Conservation (phyloP, 2,113 vertebrate genomes). For the Cygnus buccinator region DNA sequence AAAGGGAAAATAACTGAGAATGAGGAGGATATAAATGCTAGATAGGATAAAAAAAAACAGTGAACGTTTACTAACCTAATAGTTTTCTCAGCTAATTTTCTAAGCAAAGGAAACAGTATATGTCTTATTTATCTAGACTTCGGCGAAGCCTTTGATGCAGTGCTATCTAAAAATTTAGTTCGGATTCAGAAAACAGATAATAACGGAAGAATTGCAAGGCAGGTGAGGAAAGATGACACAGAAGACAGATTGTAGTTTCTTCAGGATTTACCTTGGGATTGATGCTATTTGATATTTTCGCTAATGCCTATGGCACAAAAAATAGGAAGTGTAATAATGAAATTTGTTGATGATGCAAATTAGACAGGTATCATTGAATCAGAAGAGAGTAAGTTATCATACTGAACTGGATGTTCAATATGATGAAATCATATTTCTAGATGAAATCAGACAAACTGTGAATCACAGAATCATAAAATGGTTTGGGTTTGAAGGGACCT, state of each 20-base stretch:
- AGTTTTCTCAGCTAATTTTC: not conserved
- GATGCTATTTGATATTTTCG: not conserved
- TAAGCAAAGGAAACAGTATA: not conserved
- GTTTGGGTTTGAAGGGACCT: too few relatives aligned
- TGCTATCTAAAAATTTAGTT: not conserved
- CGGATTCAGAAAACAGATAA: not conserved
- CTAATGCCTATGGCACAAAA: not conserved
- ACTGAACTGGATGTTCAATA: not conserved
- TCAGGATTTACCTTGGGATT: not conserved
- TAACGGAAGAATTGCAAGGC: not conserved
- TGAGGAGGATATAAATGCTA: not conserved
- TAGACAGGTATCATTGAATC: not conserved
- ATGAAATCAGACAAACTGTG: too few relatives aligned
- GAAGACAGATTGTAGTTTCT: not conserved
- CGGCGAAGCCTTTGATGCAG: not conserved
- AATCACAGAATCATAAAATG: too few relatives aligned
- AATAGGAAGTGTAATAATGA: not conserved
- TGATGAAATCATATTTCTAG: too few relatives aligned
- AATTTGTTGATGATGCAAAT: not conserved
- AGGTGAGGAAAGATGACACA: not conserved
- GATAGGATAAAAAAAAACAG: not conserved
- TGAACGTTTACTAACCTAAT: not conserved
- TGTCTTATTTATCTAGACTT: not conserved
- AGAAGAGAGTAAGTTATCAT: not conserved
- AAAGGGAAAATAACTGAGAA: not conserved